These are phyloP conservation scores for Chaetodon auriga DNA, from an alignment of 2,113 vertebrate genomes.

Conservation along the genomic window DNA sequence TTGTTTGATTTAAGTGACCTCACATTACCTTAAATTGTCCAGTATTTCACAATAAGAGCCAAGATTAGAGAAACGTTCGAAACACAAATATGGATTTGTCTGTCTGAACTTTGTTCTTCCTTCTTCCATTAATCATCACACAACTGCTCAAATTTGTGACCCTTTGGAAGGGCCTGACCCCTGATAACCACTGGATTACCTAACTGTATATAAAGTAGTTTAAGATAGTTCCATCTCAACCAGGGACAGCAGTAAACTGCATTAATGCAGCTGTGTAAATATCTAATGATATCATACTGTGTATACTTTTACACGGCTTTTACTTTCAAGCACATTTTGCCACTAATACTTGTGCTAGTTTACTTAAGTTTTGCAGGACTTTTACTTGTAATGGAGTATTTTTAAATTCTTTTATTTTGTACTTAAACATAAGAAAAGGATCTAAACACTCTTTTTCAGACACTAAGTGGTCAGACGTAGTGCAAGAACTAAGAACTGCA, in stretches of 20 bases:
- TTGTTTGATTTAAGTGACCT: not conserved
- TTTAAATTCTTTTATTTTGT: not conserved
- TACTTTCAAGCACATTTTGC: not conserved
- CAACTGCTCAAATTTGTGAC: not conserved
- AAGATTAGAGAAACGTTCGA: not conserved
- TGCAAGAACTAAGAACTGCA: not conserved
- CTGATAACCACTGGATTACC: no score
- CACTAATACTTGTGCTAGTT: not conserved
- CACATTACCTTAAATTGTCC: not conserved
- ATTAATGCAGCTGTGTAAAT: no score
- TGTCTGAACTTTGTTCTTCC: not conserved
- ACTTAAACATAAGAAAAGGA: not conserved
- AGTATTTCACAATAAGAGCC: not conserved
- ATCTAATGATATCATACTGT: no score
- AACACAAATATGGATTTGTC: not conserved
- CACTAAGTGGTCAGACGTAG: not conserved
- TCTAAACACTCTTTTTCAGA: not conserved
- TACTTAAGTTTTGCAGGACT: not conserved
- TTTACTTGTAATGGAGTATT: not conserved
- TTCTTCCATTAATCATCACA: not conserved
- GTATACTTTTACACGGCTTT: not conserved
- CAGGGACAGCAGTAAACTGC: no score
- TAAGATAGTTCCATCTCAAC: no score
- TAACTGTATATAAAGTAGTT: no score
- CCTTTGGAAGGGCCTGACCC: no score